Conservation (phyloP, 2,888 invertebrate genomes). For the Dolichomitus sp. region DNA sequence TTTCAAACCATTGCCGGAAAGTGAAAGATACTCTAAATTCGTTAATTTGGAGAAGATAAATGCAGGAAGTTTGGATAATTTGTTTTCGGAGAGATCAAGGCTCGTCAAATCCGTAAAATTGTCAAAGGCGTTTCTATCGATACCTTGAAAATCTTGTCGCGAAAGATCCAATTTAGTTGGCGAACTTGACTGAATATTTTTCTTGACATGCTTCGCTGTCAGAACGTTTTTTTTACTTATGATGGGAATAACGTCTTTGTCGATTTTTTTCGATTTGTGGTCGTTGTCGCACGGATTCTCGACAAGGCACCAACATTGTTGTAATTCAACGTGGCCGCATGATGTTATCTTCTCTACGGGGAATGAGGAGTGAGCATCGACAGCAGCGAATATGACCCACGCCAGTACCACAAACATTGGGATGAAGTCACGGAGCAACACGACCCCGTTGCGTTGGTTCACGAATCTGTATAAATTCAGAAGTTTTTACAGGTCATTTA, state of each 20-base stretch:
- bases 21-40: slow-evolving; percentile 66
- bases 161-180: slow-evolving; percentile 59
- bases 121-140: slow-evolving; percentile 71
- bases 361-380: background rate
- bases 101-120: slow-evolving; percentile 63
- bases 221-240: background rate
- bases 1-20: slow-evolving; percentile 67
- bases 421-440: background rate
- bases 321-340: background rate
- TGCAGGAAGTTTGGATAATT: slow-evolving; percentile 67
- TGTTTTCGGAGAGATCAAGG: slow-evolving; percentile 70
- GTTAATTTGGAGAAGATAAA: slow-evolving; percentile 74
- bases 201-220: background rate
- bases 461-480: background rate
- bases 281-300: background rate
- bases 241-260: background rate
- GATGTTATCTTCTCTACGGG: background rate
- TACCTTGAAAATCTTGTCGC: slow-evolving; percentile 42
- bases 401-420: background rate
- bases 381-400: background rate
- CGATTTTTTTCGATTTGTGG: background rate
- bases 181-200: background rate
- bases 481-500: background rate
- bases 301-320: background rate
- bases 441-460: background rate